These are phyloP conservation scores for Bradynema listronoti DNA, from an alignment of 1,140 invertebrate species.

Conservation along the genomic window DNA sequence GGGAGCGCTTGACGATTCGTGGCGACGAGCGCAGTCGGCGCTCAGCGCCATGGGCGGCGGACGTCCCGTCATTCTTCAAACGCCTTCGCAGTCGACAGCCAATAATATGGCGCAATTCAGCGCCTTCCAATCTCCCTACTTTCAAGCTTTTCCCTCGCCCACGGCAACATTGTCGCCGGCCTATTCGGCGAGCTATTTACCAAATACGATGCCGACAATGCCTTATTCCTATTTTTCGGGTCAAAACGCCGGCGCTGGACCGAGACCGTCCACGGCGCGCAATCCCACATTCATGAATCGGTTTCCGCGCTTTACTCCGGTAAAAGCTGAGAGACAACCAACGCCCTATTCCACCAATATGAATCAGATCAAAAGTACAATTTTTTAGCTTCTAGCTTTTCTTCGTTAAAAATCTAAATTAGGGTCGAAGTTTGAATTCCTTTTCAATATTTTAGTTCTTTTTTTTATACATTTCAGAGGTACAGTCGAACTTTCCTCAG, in stretches of 20 bases:
- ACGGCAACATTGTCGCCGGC: background rate
- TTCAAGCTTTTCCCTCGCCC: background rate
- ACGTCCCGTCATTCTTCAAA: no score
- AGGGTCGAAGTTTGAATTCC: background rate
- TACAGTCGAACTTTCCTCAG: background rate
- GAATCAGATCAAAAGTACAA: background rate
- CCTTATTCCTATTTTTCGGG: no score
- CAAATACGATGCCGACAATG: background rate
- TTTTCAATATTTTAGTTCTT: background rate
- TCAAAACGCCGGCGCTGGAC: no score
- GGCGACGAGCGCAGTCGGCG: slow-evolving; percentile 4
- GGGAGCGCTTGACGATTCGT: background rate
- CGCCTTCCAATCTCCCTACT: background rate
- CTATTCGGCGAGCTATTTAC: background rate
- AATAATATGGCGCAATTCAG: background rate
- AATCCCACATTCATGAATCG: background rate
- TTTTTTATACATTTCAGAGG: slow-evolving; percentile 1
- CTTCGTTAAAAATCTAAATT: background rate
- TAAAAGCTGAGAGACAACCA: background rate
- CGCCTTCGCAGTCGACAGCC: background rate
- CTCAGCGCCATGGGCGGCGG: slow-evolving; percentile 3
- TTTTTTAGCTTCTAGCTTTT: background rate
- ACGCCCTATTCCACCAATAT: background rate
- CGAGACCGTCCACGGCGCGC: background rate
- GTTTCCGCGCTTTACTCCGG: background rate